Conservation (phyloP, 2,888 invertebrate species). For the Synanthedon andrenaeformis region DNA sequence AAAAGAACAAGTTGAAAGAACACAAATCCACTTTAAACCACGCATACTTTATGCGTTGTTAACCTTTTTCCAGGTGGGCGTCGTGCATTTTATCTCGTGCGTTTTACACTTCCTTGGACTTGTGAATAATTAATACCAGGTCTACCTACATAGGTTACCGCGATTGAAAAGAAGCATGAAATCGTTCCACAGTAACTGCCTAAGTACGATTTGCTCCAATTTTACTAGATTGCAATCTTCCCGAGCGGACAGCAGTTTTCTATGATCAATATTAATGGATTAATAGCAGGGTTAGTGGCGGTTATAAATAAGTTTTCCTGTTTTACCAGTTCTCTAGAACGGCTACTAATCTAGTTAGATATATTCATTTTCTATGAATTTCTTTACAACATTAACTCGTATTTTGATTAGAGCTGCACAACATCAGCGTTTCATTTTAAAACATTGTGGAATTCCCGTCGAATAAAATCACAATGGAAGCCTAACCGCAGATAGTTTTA, state of each 20-base stretch:
- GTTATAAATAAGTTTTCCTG: neutral
- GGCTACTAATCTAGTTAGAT: no score
- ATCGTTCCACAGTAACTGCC: slow-evolving; percentile 34
- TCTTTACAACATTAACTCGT: neutral
- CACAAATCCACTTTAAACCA: neutral
- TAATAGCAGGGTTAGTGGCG: slow-evolving; percentile 12
- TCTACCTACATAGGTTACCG: slow-evolving; percentile 54
- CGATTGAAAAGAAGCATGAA: slow-evolving; percentile 44
- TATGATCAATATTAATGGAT: slow-evolving; percentile 28
- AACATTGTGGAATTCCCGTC: neutral
- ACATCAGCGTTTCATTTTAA: no score
- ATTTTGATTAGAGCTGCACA: neutral
- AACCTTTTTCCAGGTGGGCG: slow-evolving; percentile 52
- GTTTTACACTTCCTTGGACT: slow-evolving; percentile 44
- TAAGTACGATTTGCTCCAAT: slow-evolving; percentile 48
- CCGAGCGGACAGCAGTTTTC: slow-evolving; percentile 17
- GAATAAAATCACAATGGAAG: neutral
- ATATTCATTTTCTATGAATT: neutral
- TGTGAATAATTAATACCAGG: slow-evolving; percentile 58
- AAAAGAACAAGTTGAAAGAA: slow-evolving; percentile 1
- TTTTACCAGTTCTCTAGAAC: neutral
- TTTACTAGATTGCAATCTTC: slow-evolving; percentile 28
- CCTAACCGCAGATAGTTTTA: neutral
- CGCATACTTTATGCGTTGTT: slow-evolving; percentile 30
- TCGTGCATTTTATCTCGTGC: slow-evolving; percentile 45